Evolutionary conservation across 2,113 vertebrate genomes (phyloP), one percentile per base, ranked within the genome.

Genomic region (Sceloporus undulatus): DNA sequence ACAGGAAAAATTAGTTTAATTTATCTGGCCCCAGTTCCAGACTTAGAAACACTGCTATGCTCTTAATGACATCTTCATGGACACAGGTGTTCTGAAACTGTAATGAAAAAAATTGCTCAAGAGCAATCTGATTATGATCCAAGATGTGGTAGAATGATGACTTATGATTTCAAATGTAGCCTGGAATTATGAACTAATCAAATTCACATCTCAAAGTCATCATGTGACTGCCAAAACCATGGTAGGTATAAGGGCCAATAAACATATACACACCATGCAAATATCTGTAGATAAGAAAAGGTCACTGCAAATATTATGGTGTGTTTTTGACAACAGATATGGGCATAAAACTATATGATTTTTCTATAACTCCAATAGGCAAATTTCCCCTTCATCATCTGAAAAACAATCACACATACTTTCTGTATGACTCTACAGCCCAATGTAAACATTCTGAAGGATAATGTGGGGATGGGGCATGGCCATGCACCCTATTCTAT

Each of bases 11-110:
- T 5, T 70, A n/a, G 38, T 4, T 83, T n/a, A 13, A 65, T 65
- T 62, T 81, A 81, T 81, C n/a, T 81, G n/a, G 40, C 19, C 34
- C 79, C 19, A 81, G 25, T 38, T 81, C 79, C 19, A 81, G 40
- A 62, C 38, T 62, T 5, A 38, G 23, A 62, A 62, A 23, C 23
- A n/a, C n/a, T 81, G 21, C 23, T 81, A 62, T 11, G 59, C 34
- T 59, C 79, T 81, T 65, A 19, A 65, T 62, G n/a, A 65, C 59
- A 40, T 70, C 27, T n/a, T 29, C 27, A 70, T 27, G 27, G 29
- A 10, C 9, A 70, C 68, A 70, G 13, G 66, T 27, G 25, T 70
- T 29, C 68, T 70, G 9, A 34, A 59, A 29, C 25, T 79, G 16
- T 79, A 19, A 54, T 14, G 29, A 79, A 29, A 79, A 56, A 54